Evolutionary conservation across 1,140 invertebrate species (phyloP), one percentile per base, ranked within the genome.

Genomic region (Venturia canescens): DNA sequence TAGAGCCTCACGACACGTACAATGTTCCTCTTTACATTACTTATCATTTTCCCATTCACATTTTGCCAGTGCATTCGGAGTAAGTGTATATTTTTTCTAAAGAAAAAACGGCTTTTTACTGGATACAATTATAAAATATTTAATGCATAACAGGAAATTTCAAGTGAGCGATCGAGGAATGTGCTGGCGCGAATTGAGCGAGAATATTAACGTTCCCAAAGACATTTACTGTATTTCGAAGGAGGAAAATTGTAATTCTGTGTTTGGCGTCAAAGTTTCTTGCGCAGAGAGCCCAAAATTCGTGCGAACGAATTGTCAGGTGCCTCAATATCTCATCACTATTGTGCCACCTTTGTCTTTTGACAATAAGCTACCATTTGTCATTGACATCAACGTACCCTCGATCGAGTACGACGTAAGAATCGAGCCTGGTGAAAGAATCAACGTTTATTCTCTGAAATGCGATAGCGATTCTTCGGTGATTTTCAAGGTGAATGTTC

Each of bases 141-240:
- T 6, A 44, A 57, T 57, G 15, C 53, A 57, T 57, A 23, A 23
- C 53, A 53, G 50, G n/a, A 53, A 94, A 77, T 95, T 95, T 88
- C 93, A 95, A 85, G 93, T 95, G 0, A 95, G 95, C 57, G 93
- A 93, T 11, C 93, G 93, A 81, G 94, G 95, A 13, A 93, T 97
- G 15, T 97, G 95, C 94, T 97, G 97, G 97, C 94, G 94, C 91
- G 96, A 97, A 80, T 91, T 97, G 67, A 94, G 94, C 1, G 93
- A 93, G 6, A 94, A 94, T 84, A 90, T 94, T 71, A 94, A 94
- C 53, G 91, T 88, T 1, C 90, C 94, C 0, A 93, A 93, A 74
- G 94, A 96, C 83, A 89, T 96, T 38, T 92, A 93, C 63, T 96
- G 95, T 83, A 91, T 93, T 38, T 91, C 93, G 3, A 95, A 95